Base-by-base conservation (phyloP, 2,797 vertebrate species). In the Acanthurus leucopareius region DNA sequence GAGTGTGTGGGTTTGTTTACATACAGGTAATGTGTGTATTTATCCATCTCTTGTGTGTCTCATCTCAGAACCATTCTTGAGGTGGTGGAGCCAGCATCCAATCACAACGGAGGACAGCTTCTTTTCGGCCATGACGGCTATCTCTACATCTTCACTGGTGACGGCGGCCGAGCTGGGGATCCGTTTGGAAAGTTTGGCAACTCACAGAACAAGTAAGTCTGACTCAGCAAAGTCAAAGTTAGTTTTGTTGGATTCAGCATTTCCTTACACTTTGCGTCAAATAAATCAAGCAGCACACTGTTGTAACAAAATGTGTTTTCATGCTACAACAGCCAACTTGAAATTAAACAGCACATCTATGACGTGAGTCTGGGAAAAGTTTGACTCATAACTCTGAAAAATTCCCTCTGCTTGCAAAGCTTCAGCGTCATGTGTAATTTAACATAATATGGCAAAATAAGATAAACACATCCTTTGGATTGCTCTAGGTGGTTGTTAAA, bases 161-260 rank as follows among this genome's bases (percentile, higher is more conserved):
- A 97, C 9, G 96, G 96, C 0, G 96, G 96, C 0, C 87, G 92
- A 72, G 95, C 95, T 0, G 96, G 96, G 22, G 96, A 97, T 73
- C 96, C 96, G 1, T 97, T 97, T 87, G 96, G 96, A 56, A 94
- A 94, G 83, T 97, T 97, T 89, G 96, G 96, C 35, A 97, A 97
- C 72, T 91, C 96, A 42, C 96, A 97, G 90, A 97, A 97, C 88
- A 96, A 96, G 96, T 96, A 77, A 86, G 94, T 90, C 48, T 45
- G 54, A 60, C 42, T 64, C 4, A n/a, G n/a, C 4, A 2, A 9
- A 20, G 35, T 38, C 0, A 47, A 48, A 51, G 22, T 0, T 10
- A 16, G 3, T 1, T 38, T 8, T 48, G 17, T 11, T 53, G 6
- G 22, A 17, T 35, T 56, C 0, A 64, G 20, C 25, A 7, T 53